Percentiles rank a stretch among this genome's conserved stretches.
phyloP scores from a whole-genome alignment of 1,140 invertebrate genomes.

The Anthonomus grandis region DNA sequence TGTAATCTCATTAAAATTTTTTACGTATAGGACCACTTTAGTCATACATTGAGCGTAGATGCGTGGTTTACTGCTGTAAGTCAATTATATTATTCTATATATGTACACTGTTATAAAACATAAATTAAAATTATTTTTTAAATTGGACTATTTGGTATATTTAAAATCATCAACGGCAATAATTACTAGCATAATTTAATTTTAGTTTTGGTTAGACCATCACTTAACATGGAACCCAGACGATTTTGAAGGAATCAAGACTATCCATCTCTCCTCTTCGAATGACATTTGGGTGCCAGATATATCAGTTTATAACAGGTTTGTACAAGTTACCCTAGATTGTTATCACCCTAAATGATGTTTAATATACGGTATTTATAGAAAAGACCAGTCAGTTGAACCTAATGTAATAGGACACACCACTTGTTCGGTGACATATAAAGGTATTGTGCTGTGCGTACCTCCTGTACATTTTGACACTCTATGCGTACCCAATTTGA shows the following conservation, averaged over 20 bases:
- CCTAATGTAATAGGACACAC: constrained; percentile 29
- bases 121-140: too few relatives aligned
- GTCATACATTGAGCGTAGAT: constrained; percentile 34
- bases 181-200: background rate
- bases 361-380: constrained; percentile 20
- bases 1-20: background rate
- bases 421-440: constrained; percentile 46
- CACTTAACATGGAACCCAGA: constrained; percentile 51
- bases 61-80: constrained; percentile 41
- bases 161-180: too few relatives aligned
- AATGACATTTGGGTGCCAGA: constrained; percentile 53
- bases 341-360: background rate
- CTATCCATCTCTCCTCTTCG: constrained; percentile 43
- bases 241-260: constrained; percentile 47
- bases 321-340: constrained; percentile 26
- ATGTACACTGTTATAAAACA: too few relatives aligned
- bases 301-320: constrained; percentile 53
- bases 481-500: constrained; percentile 51
- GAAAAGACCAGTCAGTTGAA: constrained; percentile 31
- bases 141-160: too few relatives aligned
- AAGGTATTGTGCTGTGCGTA: constrained; percentile 51
- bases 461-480: constrained; percentile 51
- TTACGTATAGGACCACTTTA: constrained; percentile 30
- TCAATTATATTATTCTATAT: too few relatives aligned
- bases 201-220: constrained; percentile 50